Conservation (phyloP, 1,140 invertebrate species). For the Monomorium pharaonis region DNA sequence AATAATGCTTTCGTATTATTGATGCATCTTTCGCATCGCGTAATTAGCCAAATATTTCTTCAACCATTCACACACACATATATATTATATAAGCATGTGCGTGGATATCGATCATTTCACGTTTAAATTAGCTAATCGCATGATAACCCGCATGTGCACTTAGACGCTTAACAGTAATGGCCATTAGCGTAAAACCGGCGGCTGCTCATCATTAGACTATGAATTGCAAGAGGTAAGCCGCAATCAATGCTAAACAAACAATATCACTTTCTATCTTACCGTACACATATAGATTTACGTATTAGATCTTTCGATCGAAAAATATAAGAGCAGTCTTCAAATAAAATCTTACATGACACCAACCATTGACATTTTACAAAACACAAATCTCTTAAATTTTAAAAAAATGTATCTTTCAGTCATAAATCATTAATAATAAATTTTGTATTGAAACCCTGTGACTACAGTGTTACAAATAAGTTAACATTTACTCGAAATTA, state of each 20-base stretch:
- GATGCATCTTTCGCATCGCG: not conserved
- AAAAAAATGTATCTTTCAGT: no score
- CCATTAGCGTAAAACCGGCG: constrained; percentile 63
- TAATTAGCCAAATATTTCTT: not conserved
- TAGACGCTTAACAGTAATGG: constrained; percentile 41
- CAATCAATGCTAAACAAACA: constrained; percentile 69
- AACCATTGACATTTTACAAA: no score
- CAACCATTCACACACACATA: not conserved
- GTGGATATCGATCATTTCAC: not conserved
- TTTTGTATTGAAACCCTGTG: not conserved
- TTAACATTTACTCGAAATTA: not conserved
- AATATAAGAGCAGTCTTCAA: not conserved
- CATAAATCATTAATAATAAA: not conserved
- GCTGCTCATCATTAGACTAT: constrained; percentile 60
- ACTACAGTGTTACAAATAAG: not conserved
- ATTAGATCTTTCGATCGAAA: not conserved
- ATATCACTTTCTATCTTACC: constrained; percentile 22
- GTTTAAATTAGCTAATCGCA: constrained; percentile 40
- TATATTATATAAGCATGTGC: not conserved
- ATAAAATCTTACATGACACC: not conserved
- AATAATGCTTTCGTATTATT: not conserved
- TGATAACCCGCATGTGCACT: constrained; percentile 36
- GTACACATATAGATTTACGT: not conserved
- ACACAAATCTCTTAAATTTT: no score
- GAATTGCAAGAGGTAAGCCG: constrained; percentile 46